Percentiles rank a stretch among this genome's conserved stretches.
These are phyloP conservation scores for Umimayanthus chanpuru DNA, from an alignment of 92 coral and sea anemone genomes.

Conservation along the genomic window DNA sequence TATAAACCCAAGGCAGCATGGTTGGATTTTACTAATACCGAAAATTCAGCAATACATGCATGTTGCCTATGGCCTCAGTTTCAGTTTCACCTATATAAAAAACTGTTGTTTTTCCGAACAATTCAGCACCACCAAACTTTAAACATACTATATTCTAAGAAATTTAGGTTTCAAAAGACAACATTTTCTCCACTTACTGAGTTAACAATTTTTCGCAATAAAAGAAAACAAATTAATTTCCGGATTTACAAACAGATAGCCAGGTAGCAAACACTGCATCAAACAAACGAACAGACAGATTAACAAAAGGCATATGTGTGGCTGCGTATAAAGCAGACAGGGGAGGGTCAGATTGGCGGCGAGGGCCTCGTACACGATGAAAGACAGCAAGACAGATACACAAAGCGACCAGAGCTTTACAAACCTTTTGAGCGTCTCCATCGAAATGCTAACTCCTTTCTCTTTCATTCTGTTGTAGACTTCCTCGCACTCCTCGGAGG, in stretches of 20 bases:
- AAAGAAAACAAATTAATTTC: too few species aligned
- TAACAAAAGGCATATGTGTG: neutral
- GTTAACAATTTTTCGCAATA: too few species aligned
- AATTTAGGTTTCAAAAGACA: too few species aligned
- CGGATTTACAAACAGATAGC: neutral
- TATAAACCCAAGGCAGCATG: too few species aligned
- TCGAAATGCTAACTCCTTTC: constrained; percentile 76
- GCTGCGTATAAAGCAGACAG: neutral
- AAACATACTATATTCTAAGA: too few species aligned
- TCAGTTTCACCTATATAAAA: too few species aligned
- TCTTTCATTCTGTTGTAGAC: constrained; percentile 77
- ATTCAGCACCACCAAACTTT: too few species aligned
- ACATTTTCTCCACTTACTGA: too few species aligned
- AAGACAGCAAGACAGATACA: neutral
- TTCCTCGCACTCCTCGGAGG: constrained; percentile 81
- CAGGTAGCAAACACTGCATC: neutral
- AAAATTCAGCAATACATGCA: too few species aligned
- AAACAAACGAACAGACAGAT: neutral
- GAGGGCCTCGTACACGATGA: neutral
- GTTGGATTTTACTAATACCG: too few species aligned
- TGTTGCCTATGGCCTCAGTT: too few species aligned
- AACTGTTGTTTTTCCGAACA: too few species aligned
- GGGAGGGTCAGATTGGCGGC: neutral
- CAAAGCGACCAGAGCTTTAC: neutral
- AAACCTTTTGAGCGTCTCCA: constrained; percentile 85